These are phyloP conservation scores for Scleropages formosus DNA, from an alignment of 2,797 vertebrate genomes.

Conservation along the genomic window DNA sequence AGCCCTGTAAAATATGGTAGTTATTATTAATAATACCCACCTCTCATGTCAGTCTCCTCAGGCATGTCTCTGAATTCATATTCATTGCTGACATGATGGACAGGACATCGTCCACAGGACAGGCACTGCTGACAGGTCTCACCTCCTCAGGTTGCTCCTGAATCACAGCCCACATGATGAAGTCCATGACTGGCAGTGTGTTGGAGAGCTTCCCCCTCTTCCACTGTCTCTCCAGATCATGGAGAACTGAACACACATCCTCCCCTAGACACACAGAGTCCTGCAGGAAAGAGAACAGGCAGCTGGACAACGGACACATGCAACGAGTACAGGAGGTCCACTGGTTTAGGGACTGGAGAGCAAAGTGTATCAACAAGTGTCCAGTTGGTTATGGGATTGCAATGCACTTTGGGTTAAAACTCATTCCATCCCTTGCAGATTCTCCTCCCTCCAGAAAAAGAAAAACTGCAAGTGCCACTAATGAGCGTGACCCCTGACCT, in stretches of 20 bases:
- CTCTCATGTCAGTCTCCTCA: background rate
- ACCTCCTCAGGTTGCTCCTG: slow-evolving; percentile 30
- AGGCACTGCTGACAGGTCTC: background rate
- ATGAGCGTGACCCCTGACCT: background rate
- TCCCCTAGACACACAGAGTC: slow-evolving; percentile 9
- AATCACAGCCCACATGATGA: slow-evolving; percentile 37
- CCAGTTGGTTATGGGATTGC: no score
- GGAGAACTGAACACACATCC: slow-evolving; percentile 21
- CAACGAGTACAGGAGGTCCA: background rate
- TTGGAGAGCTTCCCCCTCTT: slow-evolving; percentile 37
- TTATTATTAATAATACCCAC: background rate
- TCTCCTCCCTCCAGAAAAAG: no score
- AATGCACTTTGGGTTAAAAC: no score
- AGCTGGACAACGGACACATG: background rate
- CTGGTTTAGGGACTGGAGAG: background rate
- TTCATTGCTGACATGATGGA: background rate
- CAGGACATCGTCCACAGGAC: background rate
- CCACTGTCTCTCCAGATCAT: slow-evolving; percentile 37
- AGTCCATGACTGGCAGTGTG: slow-evolving; percentile 43
- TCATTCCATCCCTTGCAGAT: background rate
- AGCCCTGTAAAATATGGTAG: slow-evolving; percentile 17
- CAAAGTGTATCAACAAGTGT: no score
- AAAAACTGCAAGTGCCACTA: background rate
- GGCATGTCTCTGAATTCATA: background rate
- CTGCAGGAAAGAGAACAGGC: slow-evolving; percentile 7